Evolutionary conservation across 2,113 vertebrate species (phyloP).

Genomic region (Pionites leucogaster): DNA sequence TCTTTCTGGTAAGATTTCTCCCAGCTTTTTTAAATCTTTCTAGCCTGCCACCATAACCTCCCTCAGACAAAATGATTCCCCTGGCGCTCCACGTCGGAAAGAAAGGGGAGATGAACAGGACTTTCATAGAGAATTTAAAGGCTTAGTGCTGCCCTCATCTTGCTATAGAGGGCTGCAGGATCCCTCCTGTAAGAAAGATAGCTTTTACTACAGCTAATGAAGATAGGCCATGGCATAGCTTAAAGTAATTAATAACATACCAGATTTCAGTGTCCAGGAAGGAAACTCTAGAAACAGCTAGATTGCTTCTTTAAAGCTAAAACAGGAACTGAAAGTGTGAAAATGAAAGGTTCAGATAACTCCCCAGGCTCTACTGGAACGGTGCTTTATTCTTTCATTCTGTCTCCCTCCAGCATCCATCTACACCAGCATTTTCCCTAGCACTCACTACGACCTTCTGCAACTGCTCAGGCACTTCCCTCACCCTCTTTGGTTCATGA

Average conservation of each 20-base stretch:
- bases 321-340: background rate
- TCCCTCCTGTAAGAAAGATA: background rate
- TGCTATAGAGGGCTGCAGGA: background rate
- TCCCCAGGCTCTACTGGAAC: background rate
- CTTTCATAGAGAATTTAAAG: background rate
- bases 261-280: too few species aligned
- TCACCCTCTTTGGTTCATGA: background rate
- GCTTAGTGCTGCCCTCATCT: background rate
- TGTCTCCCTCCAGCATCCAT: background rate
- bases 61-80: background rate
- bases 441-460: too few species aligned
- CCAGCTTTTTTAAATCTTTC: background rate
- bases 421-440: background rate
- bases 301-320: background rate
- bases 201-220: background rate
- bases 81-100: rapidly evolving
- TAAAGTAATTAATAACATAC: background rate
- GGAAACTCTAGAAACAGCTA: background rate
- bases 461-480: background rate
- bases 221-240: too few species aligned
- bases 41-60: background rate
- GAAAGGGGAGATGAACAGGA: too few species aligned
- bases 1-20: background rate
- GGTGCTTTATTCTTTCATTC: background rate
- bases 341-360: background rate